Conservation (phyloP, 64 coral and sea anemone species). For the Pocillopora verrucosa region DNA sequence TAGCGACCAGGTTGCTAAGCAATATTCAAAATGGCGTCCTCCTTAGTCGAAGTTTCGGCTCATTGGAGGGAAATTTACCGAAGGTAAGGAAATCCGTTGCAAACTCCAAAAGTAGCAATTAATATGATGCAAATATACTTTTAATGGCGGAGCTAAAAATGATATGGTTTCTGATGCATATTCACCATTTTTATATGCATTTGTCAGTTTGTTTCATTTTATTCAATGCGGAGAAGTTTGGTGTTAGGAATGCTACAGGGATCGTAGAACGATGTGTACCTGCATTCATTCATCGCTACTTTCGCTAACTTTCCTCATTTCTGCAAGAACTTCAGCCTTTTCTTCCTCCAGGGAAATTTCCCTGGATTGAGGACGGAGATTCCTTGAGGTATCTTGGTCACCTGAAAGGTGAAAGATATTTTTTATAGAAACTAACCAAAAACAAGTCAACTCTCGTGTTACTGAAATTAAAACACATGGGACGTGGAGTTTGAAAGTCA, state of each 20-base stretch:
- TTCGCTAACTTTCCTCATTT: constrained; percentile 59
- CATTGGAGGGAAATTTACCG: too few relatives aligned
- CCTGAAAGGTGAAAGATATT: constrained; percentile 15
- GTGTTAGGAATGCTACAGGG: neutral
- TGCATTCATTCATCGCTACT: constrained; percentile 28
- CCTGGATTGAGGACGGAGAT: constrained; percentile 75
- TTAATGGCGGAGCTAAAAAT: too few relatives aligned
- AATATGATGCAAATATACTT: too few relatives aligned
- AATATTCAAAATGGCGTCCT: too few relatives aligned
- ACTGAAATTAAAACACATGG: neutral
- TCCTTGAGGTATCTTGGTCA: constrained; percentile 40
- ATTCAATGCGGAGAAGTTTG: neutral
- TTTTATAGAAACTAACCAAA: neutral
- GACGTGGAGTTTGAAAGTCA: too few relatives aligned
- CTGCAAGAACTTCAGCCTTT: constrained; percentile 77
- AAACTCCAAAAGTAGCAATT: too few relatives aligned
- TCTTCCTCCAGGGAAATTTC: constrained; percentile 89
- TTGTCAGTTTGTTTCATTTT: neutral
- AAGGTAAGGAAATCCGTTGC: too few relatives aligned
- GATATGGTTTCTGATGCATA: too few relatives aligned
- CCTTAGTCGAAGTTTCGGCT: too few relatives aligned
- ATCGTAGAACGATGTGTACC: neutral
- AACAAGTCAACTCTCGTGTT: neutral
- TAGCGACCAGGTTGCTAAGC: too few relatives aligned
- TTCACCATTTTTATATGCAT: too few relatives aligned